phyloP scores from a whole-genome alignment of 2,113 vertebrate species.

The Syrrhaptes paradoxus region DNA sequence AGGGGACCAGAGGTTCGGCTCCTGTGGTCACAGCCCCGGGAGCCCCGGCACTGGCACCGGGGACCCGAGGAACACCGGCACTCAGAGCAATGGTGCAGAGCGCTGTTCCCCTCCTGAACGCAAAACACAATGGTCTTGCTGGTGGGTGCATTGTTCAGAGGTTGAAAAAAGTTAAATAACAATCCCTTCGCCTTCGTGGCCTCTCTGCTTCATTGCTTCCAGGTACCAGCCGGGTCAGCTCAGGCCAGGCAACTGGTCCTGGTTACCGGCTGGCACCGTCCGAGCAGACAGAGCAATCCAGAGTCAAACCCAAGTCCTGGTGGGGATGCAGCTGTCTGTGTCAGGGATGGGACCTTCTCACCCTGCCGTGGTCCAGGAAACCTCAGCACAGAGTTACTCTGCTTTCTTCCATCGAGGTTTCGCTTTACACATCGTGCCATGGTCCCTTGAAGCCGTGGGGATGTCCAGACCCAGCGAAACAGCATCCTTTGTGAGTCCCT shows the following conservation, averaged over 20 bases:
- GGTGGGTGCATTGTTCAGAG: background rate
- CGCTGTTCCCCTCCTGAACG: background rate
- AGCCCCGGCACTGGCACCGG: fast-evolving
- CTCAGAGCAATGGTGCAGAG: background rate
- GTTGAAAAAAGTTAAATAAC: background rate
- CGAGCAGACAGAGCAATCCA: background rate
- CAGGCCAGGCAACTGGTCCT: constrained; percentile 35
- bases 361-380: background rate
- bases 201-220: constrained; percentile 13
- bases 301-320: background rate
- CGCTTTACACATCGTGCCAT: fast-evolving
- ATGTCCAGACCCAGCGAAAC: background rate
- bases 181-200: background rate
- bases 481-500: background rate
- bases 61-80: fast-evolving
- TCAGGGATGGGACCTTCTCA: background rate
- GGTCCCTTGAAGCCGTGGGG: background rate
- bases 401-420: background rate
- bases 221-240: background rate
- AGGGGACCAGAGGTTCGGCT: background rate
- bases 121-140: background rate
- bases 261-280: background rate
- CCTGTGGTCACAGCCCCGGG: fast-evolving
- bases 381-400: background rate
- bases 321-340: background rate